Evolutionary conservation across 2,113 vertebrate genomes (phyloP).

Genomic region (Dolichotis patagonum): DNA sequence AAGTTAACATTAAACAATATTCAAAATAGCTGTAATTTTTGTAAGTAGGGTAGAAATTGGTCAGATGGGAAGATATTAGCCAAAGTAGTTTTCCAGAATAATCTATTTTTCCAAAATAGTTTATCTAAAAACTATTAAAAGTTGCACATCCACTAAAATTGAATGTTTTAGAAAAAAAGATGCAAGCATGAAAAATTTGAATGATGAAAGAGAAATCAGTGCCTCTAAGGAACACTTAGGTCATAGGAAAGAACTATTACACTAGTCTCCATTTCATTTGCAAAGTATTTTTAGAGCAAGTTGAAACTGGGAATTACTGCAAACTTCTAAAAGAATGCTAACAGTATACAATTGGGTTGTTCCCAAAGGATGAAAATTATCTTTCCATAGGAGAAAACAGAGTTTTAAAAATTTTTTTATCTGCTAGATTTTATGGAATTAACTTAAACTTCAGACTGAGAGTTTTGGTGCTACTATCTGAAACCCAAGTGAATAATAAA

Average conservation of each 20-base stretch:
- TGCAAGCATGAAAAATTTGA: neutral
- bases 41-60: constrained; percentile 53
- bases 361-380: neutral
- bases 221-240: neutral
- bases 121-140: constrained; percentile 70
- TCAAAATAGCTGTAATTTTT: constrained; percentile 78
- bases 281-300: neutral
- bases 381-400: neutral
- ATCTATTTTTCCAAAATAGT: constrained; percentile 68
- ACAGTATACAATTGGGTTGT: neutral
- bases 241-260: neutral
- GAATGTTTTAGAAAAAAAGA: neutral
- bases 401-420: neutral
- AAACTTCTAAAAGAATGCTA: neutral
- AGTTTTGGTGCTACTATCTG: neutral
- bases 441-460: neutral
- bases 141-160: neutral
- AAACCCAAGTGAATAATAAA: constrained; percentile 2
- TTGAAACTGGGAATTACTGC: neutral
- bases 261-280: neutral
- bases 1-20: constrained; percentile 63
- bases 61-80: constrained; percentile 68
- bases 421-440: neutral
- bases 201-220: neutral
- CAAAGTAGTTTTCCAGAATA: constrained; percentile 76